Percentiles rank a stretch among this genome's conserved stretches.
These are phyloP conservation scores for Panulirus ornatus DNA, from an alignment of 1,140 invertebrate species.

Conservation along the genomic window DNA sequence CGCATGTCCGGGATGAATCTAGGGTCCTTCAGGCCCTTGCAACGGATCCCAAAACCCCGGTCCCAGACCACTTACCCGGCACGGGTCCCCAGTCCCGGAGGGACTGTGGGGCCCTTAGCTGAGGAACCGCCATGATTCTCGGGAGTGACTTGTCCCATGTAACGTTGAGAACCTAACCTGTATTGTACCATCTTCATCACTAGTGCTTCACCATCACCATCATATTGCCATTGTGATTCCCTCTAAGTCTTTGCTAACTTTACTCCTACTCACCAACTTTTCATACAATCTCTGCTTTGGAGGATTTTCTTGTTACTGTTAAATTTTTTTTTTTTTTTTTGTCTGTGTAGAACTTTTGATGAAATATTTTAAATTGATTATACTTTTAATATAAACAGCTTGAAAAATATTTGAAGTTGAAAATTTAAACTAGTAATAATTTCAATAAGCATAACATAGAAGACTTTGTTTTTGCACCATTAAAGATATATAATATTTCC, in stretches of 20 bases:
- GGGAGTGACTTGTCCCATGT: slow-evolving; percentile 72
- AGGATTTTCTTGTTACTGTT: neutral
- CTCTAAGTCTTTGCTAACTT: neutral
- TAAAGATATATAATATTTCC: neutral
- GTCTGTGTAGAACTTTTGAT: neutral
- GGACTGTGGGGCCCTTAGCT: slow-evolving; percentile 67
- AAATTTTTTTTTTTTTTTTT: neutral
- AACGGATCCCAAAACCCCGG: slow-evolving; percentile 67
- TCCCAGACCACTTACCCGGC: slow-evolving; percentile 62
- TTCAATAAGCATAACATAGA: neutral
- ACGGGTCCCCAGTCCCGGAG: slow-evolving; percentile 69
- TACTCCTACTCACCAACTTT: neutral
- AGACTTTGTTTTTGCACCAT: neutral
- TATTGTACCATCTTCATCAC: slow-evolving; percentile 59
- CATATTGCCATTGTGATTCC: slow-evolving; percentile 10
- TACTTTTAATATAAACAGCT: too few species aligned
- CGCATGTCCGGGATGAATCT: slow-evolving; percentile 70
- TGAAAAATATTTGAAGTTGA: neutral
- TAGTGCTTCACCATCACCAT: slow-evolving; percentile 56
- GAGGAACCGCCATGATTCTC: slow-evolving; percentile 60
- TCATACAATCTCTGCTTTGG: neutral
- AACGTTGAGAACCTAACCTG: slow-evolving; percentile 72
- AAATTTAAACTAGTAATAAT: neutral
- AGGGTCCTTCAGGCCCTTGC: slow-evolving; percentile 64
- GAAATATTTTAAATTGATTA: neutral